Evolutionary conservation across 2,888 invertebrate species (phyloP), one percentile per base, ranked within the genome.

Genomic region (Geotrupes spiniger): DNA sequence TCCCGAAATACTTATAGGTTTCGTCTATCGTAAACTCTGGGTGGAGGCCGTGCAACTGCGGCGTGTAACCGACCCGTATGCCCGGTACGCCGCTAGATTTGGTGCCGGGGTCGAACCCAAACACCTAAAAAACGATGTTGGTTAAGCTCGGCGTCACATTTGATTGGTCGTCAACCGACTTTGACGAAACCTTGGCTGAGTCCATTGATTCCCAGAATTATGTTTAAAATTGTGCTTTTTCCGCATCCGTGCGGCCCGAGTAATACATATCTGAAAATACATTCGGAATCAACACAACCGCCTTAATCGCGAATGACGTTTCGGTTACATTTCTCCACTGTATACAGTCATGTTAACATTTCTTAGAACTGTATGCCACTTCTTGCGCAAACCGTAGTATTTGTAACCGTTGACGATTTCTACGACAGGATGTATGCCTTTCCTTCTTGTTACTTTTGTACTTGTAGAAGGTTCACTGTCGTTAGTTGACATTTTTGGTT

Each of bases 231-330:
- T 1, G 57, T 52, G 17, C 51, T 52, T 47, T 57, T 57, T 9
- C 57, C 57, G 27, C 53, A 54, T 11, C 55, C 54, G 33, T 51
- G 49, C 8, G 57, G 54, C 6, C 57, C 57, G 8, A 57, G 33
- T 31, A 57, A 39, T 9, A 53, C 51, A 15, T 54, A 57, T 36
- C 57, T 57, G 39, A 36, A 51, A 33, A 33, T 36, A 10, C 14
- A 1, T n/a, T n/a, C n/a, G n/a, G n/a, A 21, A 21, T 21, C 21
- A 21, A 4, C 21, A n/a, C n/a, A n/a, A n/a, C n/a, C n/a, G n/a
- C n/a, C n/a, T n/a, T n/a, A n/a, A n/a, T n/a, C n/a, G n/a, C n/a
- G n/a, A n/a, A n/a, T n/a, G n/a, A n/a, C n/a, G n/a, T n/a, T n/a
- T n/a, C n/a, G n/a, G 17, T 49, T 54, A 56, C 54, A 54, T 39